Base-by-base conservation (phyloP, 2,113 vertebrate species). In the Pao palembangensis region DNA sequence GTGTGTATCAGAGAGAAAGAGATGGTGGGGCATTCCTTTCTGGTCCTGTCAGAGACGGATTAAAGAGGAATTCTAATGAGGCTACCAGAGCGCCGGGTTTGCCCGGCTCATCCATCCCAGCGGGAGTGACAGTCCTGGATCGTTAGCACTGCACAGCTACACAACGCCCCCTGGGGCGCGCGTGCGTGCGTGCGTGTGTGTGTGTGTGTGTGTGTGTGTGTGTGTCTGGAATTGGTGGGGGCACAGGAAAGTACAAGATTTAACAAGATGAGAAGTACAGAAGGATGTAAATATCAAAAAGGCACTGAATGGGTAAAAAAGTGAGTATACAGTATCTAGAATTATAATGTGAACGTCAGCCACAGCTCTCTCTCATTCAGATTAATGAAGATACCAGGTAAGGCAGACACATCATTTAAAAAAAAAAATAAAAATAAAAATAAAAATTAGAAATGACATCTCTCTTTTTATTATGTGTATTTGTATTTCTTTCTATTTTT, bases 61-160 rank as follows among this genome's bases (percentile, higher is more conserved):
- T 95, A 95, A 94, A 92, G 79, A 90, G 80, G 93, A 98, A 98
- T 96, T 92, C 92, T 94, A 95, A 98, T 96, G 94, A 94, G 94
- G 93, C 80, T 85, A 80, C 69, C 64, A 67, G 82, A 86, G 82
- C 69, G 54, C 90, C 85, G 91, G 92, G 90, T 87, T 87, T 85
- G 91, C 89, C 83, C 10, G 78, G 81, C 87, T 92, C 93, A 96
- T 96, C 94, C 93, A 94, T 93, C 92, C 92, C 86, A 79, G 85
- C 88, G 87, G 91, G 90, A 82, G 78, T 88, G 90, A 93, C 92
- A 92, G 90, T 92, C 91, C 89, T 90, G 93, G 91, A 94, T 95
- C 93, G 92, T 95, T 95, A 94, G 90, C 87, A 88, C 90, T 92
- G 91, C 91, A 91, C 93, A 93, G 93, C 94, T 86, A 92, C 94